A percentile compares a stretch with the other conserved stretches of the same genome.
These are phyloP conservation scores for Tapirus terrestris DNA, from an alignment of 2,113 vertebrate genomes.

Conservation along the genomic window DNA sequence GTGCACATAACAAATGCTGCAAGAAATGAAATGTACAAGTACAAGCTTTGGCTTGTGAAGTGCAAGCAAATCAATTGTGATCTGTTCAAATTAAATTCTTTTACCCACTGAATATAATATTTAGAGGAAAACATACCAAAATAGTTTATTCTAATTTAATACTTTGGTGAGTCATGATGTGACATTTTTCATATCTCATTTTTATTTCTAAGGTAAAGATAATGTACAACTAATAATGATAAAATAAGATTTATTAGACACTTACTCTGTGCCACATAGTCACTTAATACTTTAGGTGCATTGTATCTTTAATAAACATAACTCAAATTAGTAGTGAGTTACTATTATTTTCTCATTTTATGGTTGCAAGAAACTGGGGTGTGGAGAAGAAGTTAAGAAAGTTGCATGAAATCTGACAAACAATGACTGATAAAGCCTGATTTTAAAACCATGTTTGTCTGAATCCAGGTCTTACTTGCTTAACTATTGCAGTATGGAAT, in stretches of 20 bases:
- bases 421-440: neutral
- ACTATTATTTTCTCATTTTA: neutral
- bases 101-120: neutral
- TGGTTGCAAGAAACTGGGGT: neutral
- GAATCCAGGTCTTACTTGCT: neutral
- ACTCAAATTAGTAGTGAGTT: neutral
- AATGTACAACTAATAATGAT: neutral
- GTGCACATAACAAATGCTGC: neutral
- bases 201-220: slow-evolving; percentile 1
- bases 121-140: neutral
- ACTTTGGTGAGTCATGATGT: neutral
- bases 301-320: neutral
- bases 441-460: neutral
- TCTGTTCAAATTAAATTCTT: neutral
- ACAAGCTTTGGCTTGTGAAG: neutral
- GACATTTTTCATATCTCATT: neutral
- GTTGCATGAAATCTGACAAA: neutral
- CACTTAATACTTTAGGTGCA: neutral
- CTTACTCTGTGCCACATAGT: neutral
- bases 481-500: neutral
- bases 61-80: slow-evolving; percentile 32
- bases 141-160: neutral
- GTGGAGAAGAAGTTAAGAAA: neutral
- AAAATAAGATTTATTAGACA: neutral
- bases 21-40: neutral